Percentiles rank a stretch among this genome's conserved stretches.
phyloP scores from a whole-genome alignment of 2,113 vertebrate genomes.

The Amphiprion percula region DNA sequence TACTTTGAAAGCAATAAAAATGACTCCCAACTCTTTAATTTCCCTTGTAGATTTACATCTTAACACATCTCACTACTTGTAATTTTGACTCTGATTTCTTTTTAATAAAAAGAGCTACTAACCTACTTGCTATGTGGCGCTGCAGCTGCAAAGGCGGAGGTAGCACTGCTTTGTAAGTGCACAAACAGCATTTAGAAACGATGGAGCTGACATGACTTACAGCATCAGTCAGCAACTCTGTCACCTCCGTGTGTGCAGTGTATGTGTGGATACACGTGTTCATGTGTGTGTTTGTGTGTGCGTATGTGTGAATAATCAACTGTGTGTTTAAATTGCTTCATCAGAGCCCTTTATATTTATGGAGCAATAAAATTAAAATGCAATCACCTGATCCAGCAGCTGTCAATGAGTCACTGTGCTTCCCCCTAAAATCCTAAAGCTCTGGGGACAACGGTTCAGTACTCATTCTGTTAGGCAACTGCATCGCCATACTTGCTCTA shows the following conservation, averaged over 20 bases:
- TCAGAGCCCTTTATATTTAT: not conserved
- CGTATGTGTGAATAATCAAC: slow-evolving; percentile 23
- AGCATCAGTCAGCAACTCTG: slow-evolving; percentile 56
- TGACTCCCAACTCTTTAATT: not conserved
- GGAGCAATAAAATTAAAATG: slow-evolving; percentile 12
- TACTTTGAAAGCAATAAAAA: not conserved
- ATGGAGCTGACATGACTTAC: slow-evolving; percentile 25
- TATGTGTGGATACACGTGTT: slow-evolving; percentile 3
- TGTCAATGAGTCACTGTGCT: not conserved
- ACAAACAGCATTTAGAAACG: slow-evolving; percentile 51
- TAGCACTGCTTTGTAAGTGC: slow-evolving; percentile 37
- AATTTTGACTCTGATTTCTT: slow-evolving; percentile 8
- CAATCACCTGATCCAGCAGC: slow-evolving; percentile 32
- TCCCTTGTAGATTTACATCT: not conserved
- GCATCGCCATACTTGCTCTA: not conserved
- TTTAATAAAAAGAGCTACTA: not conserved
- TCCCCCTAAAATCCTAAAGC: not conserved
- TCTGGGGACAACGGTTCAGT: not conserved
- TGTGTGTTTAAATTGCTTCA: not conserved
- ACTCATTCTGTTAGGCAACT: not conserved
- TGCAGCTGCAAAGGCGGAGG: not conserved
- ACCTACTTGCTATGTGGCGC: not conserved
- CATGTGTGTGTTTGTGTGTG: not conserved
- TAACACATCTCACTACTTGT: not conserved
- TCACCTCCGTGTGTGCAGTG: slow-evolving; percentile 18